Base-by-base conservation (phyloP, 2,888 invertebrate genomes). In the Nemotelus nigrinus region DNA sequence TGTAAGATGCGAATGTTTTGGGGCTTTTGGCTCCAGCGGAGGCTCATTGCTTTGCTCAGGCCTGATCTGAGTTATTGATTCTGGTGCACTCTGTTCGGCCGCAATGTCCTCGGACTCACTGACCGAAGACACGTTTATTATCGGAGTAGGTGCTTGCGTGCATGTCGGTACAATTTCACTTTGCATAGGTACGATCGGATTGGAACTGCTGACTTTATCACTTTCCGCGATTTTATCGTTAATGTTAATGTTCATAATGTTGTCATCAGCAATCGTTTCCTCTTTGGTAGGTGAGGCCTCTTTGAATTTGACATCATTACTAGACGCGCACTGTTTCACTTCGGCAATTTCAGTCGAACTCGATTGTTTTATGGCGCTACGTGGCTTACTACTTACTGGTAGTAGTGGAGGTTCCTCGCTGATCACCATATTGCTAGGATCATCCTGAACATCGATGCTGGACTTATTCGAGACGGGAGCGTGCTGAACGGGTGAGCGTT, bases 81-180 rank as follows among this genome's bases (percentile, higher is more conserved):
- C 58, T 2, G 45, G 43, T 7, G 25, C 58, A 25, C 44, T 55
- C 39, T n/a, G 25, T 53, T 68, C 68, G 6, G 50, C 39, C 5
- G 77, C 8, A 25, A 3, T 41, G 7, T 76, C 72, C 2, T 76
- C 77, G 5, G 68, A 64, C 58, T 81, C 80, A 44, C 78, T 77
- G n/a, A 75, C 74, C 25, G 78, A 77, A 65, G 79, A 79, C 58
- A 81, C 79, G 71, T 78, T 79, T 45, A 80, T 81, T 8, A 78
- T 78, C 48, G 80, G 79, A 10, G 80, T 78, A 44, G 72, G 76
- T 45, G 77, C 78, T 47, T 68, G 77, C 39, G 72, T 65, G 43
- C 55, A 55, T 25, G n/a, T 43, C 3, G 60, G 45, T 8, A 48
- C 50, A 65, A 45, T 70, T 71, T 75, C 79, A 79, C 78, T 77